Percentiles rank a stretch among this genome's conserved stretches.
Evolutionary conservation across 2,797 vertebrate genomes (phyloP).

Genomic region (Pampus argenteus): DNA sequence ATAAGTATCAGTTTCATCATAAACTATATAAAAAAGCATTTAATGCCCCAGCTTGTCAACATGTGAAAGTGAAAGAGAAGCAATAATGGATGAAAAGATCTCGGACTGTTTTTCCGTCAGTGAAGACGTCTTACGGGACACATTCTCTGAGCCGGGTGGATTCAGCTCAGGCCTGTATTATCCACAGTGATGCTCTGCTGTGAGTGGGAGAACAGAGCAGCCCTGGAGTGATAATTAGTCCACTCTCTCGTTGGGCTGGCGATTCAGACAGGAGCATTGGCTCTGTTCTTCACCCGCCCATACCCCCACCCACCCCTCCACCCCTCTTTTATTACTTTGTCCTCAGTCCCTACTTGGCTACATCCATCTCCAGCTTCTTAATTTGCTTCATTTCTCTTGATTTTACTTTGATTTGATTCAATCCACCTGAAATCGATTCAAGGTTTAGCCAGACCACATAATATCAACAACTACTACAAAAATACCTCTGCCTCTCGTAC

Average conservation of each 20-base stretch:
- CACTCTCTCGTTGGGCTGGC: constrained; percentile 62
- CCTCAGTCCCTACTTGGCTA: constrained; percentile 40
- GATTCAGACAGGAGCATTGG: constrained; percentile 60
- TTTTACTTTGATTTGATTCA: constrained; percentile 43
- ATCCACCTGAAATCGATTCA: constrained; percentile 42
- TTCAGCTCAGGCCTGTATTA: constrained; percentile 55
- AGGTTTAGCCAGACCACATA: constrained; percentile 21
- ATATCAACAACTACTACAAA: constrained; percentile 24
- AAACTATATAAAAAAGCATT: background rate
- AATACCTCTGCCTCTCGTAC: constrained; percentile 35
- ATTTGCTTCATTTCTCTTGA: constrained; percentile 57
- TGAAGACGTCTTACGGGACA: constrained; percentile 41
- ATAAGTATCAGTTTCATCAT: constrained; percentile 1
- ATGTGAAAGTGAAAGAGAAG: constrained; percentile 26
- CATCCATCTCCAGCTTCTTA: constrained; percentile 51
- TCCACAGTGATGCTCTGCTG: constrained; percentile 43
- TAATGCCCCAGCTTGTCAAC: background rate
- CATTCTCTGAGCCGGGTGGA: constrained; percentile 43
- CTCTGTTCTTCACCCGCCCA: constrained; percentile 9
- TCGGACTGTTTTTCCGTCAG: constrained; percentile 38
- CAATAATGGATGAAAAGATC: constrained; percentile 42
- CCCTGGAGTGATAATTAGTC: constrained; percentile 80
- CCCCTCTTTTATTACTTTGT: constrained; percentile 37
- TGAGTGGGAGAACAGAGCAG: constrained; percentile 64
- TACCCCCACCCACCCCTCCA: too few relatives aligned